Evolutionary conservation across 2,113 vertebrate species (phyloP).

Genomic region (Lepus timidus): DNA sequence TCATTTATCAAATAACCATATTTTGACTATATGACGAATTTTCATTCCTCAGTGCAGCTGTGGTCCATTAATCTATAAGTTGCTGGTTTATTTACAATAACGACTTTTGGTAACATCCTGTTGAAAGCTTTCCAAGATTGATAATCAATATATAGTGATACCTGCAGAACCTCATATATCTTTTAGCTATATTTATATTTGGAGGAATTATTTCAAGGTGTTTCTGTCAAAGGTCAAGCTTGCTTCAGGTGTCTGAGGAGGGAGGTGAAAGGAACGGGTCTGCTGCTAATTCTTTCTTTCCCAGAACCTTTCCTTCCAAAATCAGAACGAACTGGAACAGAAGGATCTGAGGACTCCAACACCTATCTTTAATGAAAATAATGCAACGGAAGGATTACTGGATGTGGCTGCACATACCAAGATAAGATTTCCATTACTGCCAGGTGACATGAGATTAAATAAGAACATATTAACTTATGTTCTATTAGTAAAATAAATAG

Average conservation of each 20-base stretch:
- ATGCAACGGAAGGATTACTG: not conserved
- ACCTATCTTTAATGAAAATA: not conserved
- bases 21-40: not conserved
- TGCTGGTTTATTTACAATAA: not conserved
- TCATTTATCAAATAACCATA: not conserved
- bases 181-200: not conserved
- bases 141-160: not conserved
- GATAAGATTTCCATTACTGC: not conserved
- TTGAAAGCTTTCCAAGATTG: not conserved
- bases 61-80: not conserved
- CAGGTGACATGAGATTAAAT: not conserved
- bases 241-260: not conserved
- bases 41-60: not conserved
- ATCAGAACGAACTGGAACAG: not conserved
- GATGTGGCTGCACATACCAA: not conserved
- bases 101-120: not conserved
- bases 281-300: not conserved
- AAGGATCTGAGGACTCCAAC: not conserved
- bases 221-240: not conserved
- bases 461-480: not conserved
- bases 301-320: not conserved
- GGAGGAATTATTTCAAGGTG: not conserved
- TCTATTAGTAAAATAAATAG: slow-evolving; percentile 11
- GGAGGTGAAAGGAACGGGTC: not conserved
- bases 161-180: not conserved